phyloP scores from a whole-genome alignment of 2,888 invertebrate genomes.

The Orchesella flavescens region DNA sequence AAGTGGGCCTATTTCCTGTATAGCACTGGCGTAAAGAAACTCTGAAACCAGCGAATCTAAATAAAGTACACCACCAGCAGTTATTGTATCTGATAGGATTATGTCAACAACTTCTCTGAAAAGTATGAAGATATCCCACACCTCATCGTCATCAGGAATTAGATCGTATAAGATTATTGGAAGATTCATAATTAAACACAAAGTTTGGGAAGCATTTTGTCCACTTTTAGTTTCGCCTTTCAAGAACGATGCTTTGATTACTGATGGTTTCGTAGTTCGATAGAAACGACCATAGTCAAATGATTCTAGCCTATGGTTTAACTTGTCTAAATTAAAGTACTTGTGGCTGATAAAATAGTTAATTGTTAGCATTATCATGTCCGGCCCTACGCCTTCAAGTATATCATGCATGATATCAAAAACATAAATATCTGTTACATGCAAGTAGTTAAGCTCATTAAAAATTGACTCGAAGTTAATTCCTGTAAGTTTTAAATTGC shows the following conservation, averaged over 20 bases:
- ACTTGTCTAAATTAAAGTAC: background rate
- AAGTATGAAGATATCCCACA: conserved; percentile 46
- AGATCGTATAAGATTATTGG: conserved; percentile 35
- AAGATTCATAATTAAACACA: conserved; percentile 21
- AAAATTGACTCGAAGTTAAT: background rate
- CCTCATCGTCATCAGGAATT: background rate
- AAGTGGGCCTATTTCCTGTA: conserved; percentile 52
- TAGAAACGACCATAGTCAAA: conserved; percentile 4
- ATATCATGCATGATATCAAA: background rate
- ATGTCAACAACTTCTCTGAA: conserved; percentile 32
- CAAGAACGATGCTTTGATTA: background rate
- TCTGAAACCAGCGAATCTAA: conserved; percentile 30
- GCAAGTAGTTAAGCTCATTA: background rate
- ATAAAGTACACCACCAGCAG: background rate
- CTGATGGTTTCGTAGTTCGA: conserved; percentile 3
- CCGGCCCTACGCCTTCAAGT: background rate
- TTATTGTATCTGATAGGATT: background rate
- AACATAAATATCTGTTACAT: background rate
- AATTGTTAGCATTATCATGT: background rate
- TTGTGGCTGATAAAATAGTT: background rate
- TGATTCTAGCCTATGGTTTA: conserved; percentile 10
- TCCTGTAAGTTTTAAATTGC: background rate
- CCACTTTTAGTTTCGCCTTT: conserved; percentile 1
- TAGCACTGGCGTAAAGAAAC: conserved; percentile 40
- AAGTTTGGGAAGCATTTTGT: conserved; percentile 36